Percentiles rank a stretch among this genome's conserved stretches.
Evolutionary conservation across 2,888 invertebrate species (phyloP).

Genomic region (Cabera pusaria): DNA sequence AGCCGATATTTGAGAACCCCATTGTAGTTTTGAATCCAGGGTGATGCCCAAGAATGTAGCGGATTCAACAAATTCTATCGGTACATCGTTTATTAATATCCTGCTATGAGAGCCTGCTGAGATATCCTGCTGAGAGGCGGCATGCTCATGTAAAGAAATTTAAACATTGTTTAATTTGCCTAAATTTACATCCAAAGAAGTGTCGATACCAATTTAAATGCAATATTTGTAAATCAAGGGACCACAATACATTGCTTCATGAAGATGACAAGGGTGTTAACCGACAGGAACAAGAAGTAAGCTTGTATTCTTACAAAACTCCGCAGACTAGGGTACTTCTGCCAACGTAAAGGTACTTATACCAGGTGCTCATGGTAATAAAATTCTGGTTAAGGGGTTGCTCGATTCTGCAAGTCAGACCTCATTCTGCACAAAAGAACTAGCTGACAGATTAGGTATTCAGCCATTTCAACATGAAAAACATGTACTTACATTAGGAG

Average conservation of each 20-base stretch:
- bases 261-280: not conserved
- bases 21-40: no score
- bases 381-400: not conserved
- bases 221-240: constrained; percentile 2
- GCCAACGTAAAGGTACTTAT: constrained; percentile 2
- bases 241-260: constrained; percentile 5
- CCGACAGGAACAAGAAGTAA: not conserved
- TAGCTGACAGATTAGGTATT: no score
- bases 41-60: no score
- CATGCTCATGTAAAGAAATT: constrained; percentile 3
- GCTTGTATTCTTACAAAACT: no score
- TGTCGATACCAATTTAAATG: constrained; percentile 8
- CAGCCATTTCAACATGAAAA: no score
- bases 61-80: no score
- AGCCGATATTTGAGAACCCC: no score
- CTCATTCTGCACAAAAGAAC: no score
- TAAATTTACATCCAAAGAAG: constrained; percentile 4
- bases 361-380: not conserved
- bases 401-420: constrained; percentile 1
- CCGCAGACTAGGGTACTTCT: constrained; percentile 2
- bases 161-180: constrained; percentile 4
- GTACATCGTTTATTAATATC: no score
- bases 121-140: no score
- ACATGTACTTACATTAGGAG: no score
- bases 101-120: no score